A percentile compares a stretch with the other conserved stretches of the same genome.
Conservation (phyloP, 1,140 invertebrate genomes). For the Zaprionus inermis region DNA sequence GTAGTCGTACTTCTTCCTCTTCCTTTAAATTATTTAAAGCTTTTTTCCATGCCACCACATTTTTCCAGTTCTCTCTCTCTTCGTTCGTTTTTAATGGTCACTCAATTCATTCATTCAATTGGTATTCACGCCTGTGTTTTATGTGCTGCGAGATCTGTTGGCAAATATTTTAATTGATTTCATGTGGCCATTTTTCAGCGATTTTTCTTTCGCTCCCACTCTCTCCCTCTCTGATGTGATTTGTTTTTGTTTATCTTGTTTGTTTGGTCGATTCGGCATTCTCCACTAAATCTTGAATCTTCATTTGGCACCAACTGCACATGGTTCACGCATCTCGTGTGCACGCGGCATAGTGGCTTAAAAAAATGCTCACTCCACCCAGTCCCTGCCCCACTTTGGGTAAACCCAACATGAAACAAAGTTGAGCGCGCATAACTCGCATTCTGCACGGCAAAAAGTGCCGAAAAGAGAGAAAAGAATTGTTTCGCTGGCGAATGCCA, state of each 20-base stretch:
- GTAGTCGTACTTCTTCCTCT: slow-evolving; percentile 38
- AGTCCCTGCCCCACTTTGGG: background rate
- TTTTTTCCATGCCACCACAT: slow-evolving; percentile 22
- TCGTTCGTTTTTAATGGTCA: slow-evolving; percentile 56
- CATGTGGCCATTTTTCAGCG: slow-evolving; percentile 48
- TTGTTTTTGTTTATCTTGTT: slow-evolving; percentile 50
- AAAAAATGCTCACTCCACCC: background rate
- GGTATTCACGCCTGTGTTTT: slow-evolving; percentile 54
- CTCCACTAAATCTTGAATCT: slow-evolving; percentile 23
- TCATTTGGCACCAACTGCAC: background rate
- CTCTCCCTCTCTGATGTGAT: slow-evolving; percentile 22
- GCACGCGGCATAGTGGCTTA: slow-evolving; percentile 8
- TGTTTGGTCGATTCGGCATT: slow-evolving; percentile 35
- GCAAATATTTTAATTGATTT: slow-evolving; percentile 78
- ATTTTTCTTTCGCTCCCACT: slow-evolving; percentile 9
- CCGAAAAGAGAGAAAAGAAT: slow-evolving; percentile 3
- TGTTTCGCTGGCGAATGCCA: slow-evolving; percentile 7
- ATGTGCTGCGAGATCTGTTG: slow-evolving; percentile 49
- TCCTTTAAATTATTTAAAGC: slow-evolving; percentile 46
- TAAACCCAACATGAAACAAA: slow-evolving; percentile 17
- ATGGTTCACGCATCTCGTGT: background rate
- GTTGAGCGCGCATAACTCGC: slow-evolving; percentile 21
- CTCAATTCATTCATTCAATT: slow-evolving; percentile 73
- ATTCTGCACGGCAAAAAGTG: background rate
- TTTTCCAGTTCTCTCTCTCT: background rate